Evolutionary conservation across 2,797 vertebrate genomes (phyloP).

Genomic region (Pipistrellus kuhlii): DNA sequence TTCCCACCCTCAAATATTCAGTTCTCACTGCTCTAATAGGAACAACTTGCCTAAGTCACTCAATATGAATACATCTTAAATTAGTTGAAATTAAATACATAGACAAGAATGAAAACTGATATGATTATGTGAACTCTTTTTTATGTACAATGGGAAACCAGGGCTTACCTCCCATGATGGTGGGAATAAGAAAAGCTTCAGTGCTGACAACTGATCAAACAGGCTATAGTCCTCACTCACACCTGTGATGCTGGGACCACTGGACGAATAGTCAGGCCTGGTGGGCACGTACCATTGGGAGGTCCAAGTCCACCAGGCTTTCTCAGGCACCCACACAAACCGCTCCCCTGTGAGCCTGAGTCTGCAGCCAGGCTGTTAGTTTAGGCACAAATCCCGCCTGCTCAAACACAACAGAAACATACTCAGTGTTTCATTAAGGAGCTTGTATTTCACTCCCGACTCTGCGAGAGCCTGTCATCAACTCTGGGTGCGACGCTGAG

Average conservation of each 20-base stretch:
- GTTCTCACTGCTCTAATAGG: not conserved
- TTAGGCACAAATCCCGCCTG: not conserved
- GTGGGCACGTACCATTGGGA: not conserved
- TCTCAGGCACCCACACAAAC: not conserved
- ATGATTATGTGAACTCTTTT: not conserved
- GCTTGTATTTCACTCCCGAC: not conserved
- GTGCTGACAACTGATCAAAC: not conserved
- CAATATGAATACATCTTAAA: not conserved
- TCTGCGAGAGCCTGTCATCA: not conserved
- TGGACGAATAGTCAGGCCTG: not conserved
- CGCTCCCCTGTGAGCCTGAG: not conserved
- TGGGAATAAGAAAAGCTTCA: not conserved
- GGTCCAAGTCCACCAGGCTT: not conserved
- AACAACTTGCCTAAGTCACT: not conserved
- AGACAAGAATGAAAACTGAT: not conserved
- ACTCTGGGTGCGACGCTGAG: not conserved
- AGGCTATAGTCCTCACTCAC: not conserved
- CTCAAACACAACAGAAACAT: not conserved
- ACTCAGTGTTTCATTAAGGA: not conserved
- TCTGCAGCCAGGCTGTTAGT: not conserved
- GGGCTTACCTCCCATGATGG: not conserved
- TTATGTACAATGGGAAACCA: not conserved
- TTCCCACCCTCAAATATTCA: not conserved
- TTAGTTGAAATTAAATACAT: not conserved
- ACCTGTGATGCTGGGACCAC: not conserved